A percentile compares a stretch with the other conserved stretches of the same genome.
Conservation (phyloP, 2,113 vertebrate genomes). For the Gadus chalcogrammus region DNA sequence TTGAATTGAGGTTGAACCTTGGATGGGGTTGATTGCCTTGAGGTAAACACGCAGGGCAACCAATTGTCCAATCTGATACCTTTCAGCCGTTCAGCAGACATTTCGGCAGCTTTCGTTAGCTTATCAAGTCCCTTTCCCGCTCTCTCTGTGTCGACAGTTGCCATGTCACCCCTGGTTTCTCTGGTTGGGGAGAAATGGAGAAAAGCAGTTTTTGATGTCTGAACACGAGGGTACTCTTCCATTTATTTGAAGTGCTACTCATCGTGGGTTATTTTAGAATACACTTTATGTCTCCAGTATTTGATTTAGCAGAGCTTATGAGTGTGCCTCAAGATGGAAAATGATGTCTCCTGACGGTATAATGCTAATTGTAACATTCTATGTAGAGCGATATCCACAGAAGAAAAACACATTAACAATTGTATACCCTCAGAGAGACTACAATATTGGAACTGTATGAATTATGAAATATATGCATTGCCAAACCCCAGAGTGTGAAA, state of each 20-base stretch:
- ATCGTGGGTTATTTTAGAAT: constrained; percentile 19
- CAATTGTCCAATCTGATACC: too few species aligned
- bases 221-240: background rate
- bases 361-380: constrained; percentile 16
- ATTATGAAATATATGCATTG: constrained; percentile 28
- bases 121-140: too few species aligned
- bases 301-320: constrained; percentile 2
- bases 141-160: too few species aligned
- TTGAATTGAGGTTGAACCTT: too few species aligned
- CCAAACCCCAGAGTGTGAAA: constrained; percentile 17
- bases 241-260: background rate
- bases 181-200: too few species aligned
- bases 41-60: too few species aligned
- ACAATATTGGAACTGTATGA: constrained; percentile 15
- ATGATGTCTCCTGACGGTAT: constrained; percentile 11
- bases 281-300: constrained; percentile 12
- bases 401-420: background rate
- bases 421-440: constrained; percentile 31
- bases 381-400: background rate
- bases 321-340: constrained; percentile 17
- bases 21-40: too few species aligned
- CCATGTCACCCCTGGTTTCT: too few species aligned
- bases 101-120: too few species aligned
- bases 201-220: background rate
- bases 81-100: too few species aligned